Evolutionary conservation across 2,113 vertebrate genomes (phyloP).

Genomic region (Proteles cristata): DNA sequence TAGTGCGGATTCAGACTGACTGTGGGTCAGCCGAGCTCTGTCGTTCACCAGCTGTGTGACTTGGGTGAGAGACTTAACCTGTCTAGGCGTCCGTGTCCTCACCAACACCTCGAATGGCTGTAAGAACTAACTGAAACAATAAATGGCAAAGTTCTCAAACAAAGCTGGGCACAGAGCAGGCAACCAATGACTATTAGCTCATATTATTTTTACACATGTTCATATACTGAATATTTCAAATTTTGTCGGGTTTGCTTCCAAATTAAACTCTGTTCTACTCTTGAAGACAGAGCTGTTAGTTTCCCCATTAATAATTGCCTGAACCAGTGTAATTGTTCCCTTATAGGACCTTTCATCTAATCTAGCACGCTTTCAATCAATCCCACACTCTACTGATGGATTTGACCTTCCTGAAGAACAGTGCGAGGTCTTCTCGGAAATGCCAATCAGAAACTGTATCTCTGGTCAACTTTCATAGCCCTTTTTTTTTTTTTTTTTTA

Average conservation of each 20-base stretch:
- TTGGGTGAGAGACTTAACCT: not conserved
- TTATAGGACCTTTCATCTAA: not conserved
- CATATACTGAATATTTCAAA: not conserved
- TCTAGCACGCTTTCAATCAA: not conserved
- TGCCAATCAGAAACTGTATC: not conserved
- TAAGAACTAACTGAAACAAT: not conserved
- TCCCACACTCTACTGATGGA: not conserved
- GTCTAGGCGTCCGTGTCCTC: not conserved
- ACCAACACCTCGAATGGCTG: not conserved
- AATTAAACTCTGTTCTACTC: not conserved
- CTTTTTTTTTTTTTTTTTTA: not conserved
- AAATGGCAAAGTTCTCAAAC: not conserved
- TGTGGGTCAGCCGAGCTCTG: not conserved
- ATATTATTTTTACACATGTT: not conserved
- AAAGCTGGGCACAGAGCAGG: not conserved
- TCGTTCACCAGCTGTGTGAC: accelerated
- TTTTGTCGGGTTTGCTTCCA: slow-evolving; percentile 6
- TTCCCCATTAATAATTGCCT: not conserved
- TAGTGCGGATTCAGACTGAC: not conserved
- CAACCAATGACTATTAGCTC: not conserved
- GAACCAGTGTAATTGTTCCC: not conserved
- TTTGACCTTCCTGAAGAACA: not conserved
- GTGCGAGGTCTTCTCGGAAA: not conserved
- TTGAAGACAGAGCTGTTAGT: not conserved
- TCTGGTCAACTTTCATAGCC: not conserved